phyloP scores from a whole-genome alignment of 2,888 invertebrate genomes.

The Molanna angustata region DNA sequence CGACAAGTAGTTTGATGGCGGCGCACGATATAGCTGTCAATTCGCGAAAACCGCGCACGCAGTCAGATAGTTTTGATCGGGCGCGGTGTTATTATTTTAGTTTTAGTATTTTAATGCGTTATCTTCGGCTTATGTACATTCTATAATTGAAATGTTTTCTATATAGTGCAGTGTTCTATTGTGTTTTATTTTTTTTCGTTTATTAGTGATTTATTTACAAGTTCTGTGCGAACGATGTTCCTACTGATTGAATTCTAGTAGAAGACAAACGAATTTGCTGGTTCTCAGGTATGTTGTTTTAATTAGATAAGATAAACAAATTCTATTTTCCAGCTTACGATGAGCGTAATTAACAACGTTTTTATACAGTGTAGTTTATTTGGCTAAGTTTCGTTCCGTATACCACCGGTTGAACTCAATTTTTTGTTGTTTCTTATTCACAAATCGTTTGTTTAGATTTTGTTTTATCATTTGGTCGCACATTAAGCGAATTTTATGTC shows the following conservation, averaged over 20 bases:
- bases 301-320: slow-evolving; percentile 21
- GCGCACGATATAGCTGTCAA: slow-evolving; percentile 12
- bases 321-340: slow-evolving; percentile 12
- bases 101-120: not conserved
- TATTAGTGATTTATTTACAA: slow-evolving; percentile 15
- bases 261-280: slow-evolving; percentile 2
- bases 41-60: slow-evolving; percentile 8
- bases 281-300: slow-evolving; percentile 19
- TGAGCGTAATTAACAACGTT: too few species aligned
- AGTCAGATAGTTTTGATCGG: slow-evolving; percentile 8
- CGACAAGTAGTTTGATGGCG: slow-evolving; percentile 6
- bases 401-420: too few species aligned
- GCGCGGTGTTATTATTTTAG: slow-evolving; percentile 18
- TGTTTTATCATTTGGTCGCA: too few species aligned
- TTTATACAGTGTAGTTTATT: too few species aligned
- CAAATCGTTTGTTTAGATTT: too few species aligned
- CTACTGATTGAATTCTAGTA: slow-evolving; percentile 17
- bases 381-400: too few species aligned
- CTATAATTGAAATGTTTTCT: not conserved
- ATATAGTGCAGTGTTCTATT: slow-evolving; percentile 2
- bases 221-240: slow-evolving; percentile 16
- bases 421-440: too few species aligned
- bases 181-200: slow-evolving; percentile 8
- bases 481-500: too few species aligned
- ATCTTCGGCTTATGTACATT: too few species aligned